Conservation (phyloP, 2,113 vertebrate genomes). For the Tichodroma muraria region DNA sequence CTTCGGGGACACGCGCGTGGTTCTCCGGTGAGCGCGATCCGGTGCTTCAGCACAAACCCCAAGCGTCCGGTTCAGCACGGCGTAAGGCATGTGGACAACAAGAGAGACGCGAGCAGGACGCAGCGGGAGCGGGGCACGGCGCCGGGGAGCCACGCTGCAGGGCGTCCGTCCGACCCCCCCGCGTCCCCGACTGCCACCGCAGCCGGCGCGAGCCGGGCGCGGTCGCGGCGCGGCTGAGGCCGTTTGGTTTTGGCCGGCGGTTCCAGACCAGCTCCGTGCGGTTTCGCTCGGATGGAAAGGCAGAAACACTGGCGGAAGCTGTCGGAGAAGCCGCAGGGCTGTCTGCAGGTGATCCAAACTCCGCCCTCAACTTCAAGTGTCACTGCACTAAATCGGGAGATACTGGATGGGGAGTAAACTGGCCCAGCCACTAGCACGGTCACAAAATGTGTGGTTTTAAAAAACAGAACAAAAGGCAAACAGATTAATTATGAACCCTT, state of each 20-base stretch:
- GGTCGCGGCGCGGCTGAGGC: too few relatives aligned
- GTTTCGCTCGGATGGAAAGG: not conserved
- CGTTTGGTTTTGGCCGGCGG: conserved; percentile 15
- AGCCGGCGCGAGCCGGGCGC: too few relatives aligned
- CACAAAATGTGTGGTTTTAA: conserved; percentile 8
- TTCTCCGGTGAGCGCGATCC: not conserved
- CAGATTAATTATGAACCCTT: conserved; percentile 46
- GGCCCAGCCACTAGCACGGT: conserved; percentile 52
- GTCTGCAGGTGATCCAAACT: not conserved
- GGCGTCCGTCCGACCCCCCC: not conserved
- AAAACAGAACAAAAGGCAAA: conserved; percentile 49
- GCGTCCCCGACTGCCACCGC: not conserved
- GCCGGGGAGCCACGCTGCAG: not conserved
- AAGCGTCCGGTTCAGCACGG: not conserved
- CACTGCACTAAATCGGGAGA: not conserved
- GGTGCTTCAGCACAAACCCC: not conserved
- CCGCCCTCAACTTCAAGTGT: conserved; percentile 15
- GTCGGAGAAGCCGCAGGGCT: conserved; percentile 25
- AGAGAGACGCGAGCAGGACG: not conserved
- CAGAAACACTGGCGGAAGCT: not conserved
- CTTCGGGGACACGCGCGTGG: not conserved
- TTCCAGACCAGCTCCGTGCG: conserved; percentile 5
- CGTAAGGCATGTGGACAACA: conserved; percentile 59
- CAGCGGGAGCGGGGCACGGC: not conserved
- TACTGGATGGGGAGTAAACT: not conserved